Percentiles rank a stretch among this genome's conserved stretches.
These are phyloP conservation scores for Chionis minor DNA, from an alignment of 2,113 vertebrate genomes.

Conservation along the genomic window DNA sequence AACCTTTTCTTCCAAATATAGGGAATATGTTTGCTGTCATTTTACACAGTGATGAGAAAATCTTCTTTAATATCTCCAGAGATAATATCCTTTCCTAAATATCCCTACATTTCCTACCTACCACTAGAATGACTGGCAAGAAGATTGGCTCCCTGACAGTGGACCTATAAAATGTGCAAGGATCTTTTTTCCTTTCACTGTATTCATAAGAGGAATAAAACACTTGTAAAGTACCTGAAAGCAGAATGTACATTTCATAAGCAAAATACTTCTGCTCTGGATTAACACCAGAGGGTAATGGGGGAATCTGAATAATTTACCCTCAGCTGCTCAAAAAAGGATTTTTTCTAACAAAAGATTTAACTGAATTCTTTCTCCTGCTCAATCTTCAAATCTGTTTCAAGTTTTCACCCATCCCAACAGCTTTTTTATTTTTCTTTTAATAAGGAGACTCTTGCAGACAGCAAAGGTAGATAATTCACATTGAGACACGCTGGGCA, in stretches of 20 bases:
- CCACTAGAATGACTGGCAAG: neutral
- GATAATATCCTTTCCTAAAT: neutral
- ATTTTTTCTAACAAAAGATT: neutral
- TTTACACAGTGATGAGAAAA: neutral
- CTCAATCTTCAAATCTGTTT: neutral
- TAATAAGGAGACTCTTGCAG: neutral
- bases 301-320: neutral
- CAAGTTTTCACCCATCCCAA: neutral
- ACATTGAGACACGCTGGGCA: neutral
- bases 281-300: accelerated
- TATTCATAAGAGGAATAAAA: neutral
- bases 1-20: neutral
- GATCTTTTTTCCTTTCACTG: neutral
- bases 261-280: neutral
- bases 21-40: neutral
- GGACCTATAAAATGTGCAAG: neutral
- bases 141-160: neutral
- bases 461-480: neutral
- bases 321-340: neutral
- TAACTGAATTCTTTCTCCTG: neutral
- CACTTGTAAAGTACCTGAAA: neutral
- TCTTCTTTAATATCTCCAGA: neutral
- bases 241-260: neutral
- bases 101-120: neutral
- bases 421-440: neutral